These are phyloP conservation scores for Deroplatys truncata DNA, from an alignment of 2,888 invertebrate species.

Conservation along the genomic window DNA sequence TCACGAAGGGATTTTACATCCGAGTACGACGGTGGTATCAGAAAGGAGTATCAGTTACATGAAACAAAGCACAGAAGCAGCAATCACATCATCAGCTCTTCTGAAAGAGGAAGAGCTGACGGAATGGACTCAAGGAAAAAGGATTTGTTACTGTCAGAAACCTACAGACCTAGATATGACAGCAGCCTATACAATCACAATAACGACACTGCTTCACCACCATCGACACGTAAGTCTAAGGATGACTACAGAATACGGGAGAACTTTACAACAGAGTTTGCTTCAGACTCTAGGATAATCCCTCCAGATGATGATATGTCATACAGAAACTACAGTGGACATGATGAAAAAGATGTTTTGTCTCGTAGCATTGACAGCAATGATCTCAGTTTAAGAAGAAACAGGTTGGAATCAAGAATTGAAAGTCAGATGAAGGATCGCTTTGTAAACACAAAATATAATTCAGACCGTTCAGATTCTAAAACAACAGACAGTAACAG, in stretches of 20 bases:
- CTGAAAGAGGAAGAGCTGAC: constrained; percentile 59
- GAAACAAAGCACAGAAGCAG: constrained; percentile 32
- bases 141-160: constrained; percentile 9
- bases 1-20: not conserved
- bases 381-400: constrained; percentile 67
- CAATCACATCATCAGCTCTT: constrained; percentile 42
- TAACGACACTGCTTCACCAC: constrained; percentile 33
- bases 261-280: constrained; percentile 34
- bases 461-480: constrained; percentile 42
- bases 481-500: constrained; percentile 43
- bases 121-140: constrained; percentile 57
- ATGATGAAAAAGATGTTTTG: constrained; percentile 37
- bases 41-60: constrained; percentile 20
- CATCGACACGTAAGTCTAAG: not conserved
- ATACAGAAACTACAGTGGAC: not conserved
- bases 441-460: constrained; percentile 40
- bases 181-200: constrained; percentile 39
- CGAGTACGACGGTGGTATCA: not conserved
- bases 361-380: constrained; percentile 9
- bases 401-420: constrained; percentile 70
- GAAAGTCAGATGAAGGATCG: constrained; percentile 44
- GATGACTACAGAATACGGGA: constrained; percentile 35
- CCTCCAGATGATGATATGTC: not conserved
- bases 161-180: constrained; percentile 7
- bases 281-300: constrained; percentile 15